Base-by-base conservation (phyloP, 2,888 invertebrate genomes). In the Pachliopta kotzebuea region DNA sequence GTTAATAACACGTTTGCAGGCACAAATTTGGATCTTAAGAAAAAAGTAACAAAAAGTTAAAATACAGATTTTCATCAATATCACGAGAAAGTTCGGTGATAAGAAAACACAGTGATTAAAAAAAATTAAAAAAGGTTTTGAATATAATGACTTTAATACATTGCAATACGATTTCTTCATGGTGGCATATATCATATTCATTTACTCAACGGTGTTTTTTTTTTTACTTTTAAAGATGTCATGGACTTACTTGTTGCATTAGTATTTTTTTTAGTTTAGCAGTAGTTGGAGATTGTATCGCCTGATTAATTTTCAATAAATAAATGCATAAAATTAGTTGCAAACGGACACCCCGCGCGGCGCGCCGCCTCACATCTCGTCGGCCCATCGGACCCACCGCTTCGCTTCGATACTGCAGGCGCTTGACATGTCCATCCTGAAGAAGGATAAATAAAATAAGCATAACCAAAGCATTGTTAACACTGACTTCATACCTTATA, bases 221-320 rank as follows among this genome's bases (percentile, higher is more conserved):
- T 45, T 45, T 45, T 18, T n/a, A 4, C 18, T n/a, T 45, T n/a
- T 45, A n/a, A 45, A 45, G n/a, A n/a, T 45, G n/a, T n/a, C 18
- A 8, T n/a, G 45, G n/a, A 45, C n/a, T 45, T 45, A 45, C 45
- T n/a, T 45, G n/a, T 45, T 45, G n/a, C n/a, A n/a, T 45, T n/a
- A 52, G 50, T 21, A 21, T 9, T 21, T 21, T 52, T 20, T 52
- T 52, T 52, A 6, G n/a, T 45, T 6, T n/a, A 45, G 1, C 45
- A 1, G 18, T 18, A 45, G 45, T 45, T 45, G 45, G n/a, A 45
- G 20, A 21, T 37, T 56, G 20, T 45, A 84, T 84, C 81, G 81
- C 85, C 81, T 84, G 81, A 81, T 85, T 86, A 84, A 84, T 83
- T 85, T 84, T 81, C 83, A 86, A 86, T 86, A 84, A 86, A 84